Percentiles rank a stretch among this genome's conserved stretches.
phyloP scores from a whole-genome alignment of 2,113 vertebrate genomes.

The Chaetops frenatus region DNA sequence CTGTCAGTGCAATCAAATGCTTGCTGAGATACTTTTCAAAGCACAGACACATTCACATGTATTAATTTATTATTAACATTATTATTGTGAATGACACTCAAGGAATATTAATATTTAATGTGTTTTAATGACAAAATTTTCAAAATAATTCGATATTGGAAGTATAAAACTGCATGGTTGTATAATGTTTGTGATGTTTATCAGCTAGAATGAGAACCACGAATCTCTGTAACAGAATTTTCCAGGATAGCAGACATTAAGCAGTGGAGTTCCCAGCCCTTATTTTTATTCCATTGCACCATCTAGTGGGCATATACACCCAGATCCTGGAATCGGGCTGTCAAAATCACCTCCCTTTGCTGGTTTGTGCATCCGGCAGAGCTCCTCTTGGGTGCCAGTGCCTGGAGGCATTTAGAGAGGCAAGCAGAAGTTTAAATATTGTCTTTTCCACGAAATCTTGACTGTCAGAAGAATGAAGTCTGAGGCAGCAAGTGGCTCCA shows the following conservation, averaged over 20 bases:
- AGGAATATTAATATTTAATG: background rate
- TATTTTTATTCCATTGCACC: conserved; percentile 45
- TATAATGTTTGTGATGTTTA: background rate
- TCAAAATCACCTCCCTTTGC: rapidly evolving
- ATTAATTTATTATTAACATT: background rate
- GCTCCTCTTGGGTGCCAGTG: background rate
- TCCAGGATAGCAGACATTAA: background rate
- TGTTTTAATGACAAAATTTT: background rate
- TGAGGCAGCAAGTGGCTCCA: rapidly evolving
- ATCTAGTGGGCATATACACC: conserved; percentile 37
- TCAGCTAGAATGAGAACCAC: background rate
- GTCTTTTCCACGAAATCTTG: background rate
- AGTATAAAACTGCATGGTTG: background rate
- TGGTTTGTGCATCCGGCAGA: rapidly evolving
- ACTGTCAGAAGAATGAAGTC: rapidly evolving
- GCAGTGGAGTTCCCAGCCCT: background rate
- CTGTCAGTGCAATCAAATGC: background rate
- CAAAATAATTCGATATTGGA: background rate
- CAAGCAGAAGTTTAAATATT: background rate
- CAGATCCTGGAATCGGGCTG: background rate
- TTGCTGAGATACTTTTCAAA: background rate
- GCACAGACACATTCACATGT: background rate
- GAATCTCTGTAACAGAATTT: background rate
- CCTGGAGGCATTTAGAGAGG: no score
- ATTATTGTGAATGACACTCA: background rate